Evolutionary conservation across 37 sponge, comb jelly and placozoan species (phyloP), one percentile per base, ranked within the genome.

Genomic region (Beroe forskalii): DNA sequence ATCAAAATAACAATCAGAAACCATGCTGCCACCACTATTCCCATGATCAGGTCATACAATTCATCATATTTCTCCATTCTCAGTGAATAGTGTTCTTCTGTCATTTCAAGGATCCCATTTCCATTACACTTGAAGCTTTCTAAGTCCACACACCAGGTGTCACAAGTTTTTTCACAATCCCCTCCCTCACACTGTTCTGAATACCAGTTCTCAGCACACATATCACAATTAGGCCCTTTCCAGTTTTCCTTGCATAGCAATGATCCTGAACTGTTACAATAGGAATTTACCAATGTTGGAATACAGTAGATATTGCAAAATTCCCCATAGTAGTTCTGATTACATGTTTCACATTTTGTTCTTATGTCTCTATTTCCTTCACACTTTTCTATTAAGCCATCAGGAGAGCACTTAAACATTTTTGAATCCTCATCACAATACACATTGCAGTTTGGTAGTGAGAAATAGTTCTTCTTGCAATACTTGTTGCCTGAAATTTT

Each of bases 91-190:
- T 48, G 55, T 48, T 48, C 55, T 48, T 48, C 55, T 17, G 37
- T 69, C 72, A 69, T 69, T 37, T 69, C 72, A 2, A 69, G 38
- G 1, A 69, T 32, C 28, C 72, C 72, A 69, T 69, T 37, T 14
- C 19, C 38, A 32, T 69, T 69, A 35, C 72, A 69, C 39, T 69
- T 69, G 72, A 32, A 69, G 8, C 1, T 17, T 6, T 14, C 19
- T 2, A 69, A 36, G 38, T 69, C 72, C 39, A 32, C 38, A 69
- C 72, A 69, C 33, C 20, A 69, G 19, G 38, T 69, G 17, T 69
- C 72, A 69, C 72, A 69, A 12, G 72, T 69, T 35, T 69, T 69
- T 2, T 32, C 14, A 37, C 72, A 69, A 27, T 33, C 14, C 9
- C 39, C 37, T 35, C 17, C 72, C 35, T 69, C 38, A 32, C 72